Base-by-base conservation (phyloP, 2,888 invertebrate species). In the Dexiosoma caninum region DNA sequence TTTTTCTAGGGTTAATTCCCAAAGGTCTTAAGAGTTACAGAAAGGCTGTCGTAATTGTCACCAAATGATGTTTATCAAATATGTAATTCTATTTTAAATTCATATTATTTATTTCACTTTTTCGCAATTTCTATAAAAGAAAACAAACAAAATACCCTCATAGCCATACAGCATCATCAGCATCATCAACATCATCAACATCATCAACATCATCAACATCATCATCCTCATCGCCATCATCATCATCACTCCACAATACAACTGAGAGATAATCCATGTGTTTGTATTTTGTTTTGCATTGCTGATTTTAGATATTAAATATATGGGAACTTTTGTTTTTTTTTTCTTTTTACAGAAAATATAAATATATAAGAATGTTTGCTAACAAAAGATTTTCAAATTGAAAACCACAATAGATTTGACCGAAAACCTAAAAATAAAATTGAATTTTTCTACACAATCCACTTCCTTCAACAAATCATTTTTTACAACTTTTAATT, bases 21-120 rank as follows among this genome's bases (percentile, higher is more conserved):
- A 32, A 55, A 57, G 67, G 49, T 32, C 21, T 44, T 71, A 70
- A 32, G 44, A 53, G 42, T 37, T 67, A 14, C 12, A n/a, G 27
- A 14, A 32, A 70, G 71, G 49, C 80, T 62, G 67, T 76, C 85
- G 85, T 85, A 87, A 87, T 85, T 86, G 86, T 87, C 85, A 78
- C 85, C 87, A 87, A 77, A 87, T 86, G 87, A 88, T 87, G 86
- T 87, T 88, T 88, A 87, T 87, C 88, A 87, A n/a, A n/a, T n/a
- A n/a, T 88, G 87, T 88, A 87, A 87, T 87, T 87, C 87, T 87
- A 88, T 87, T 87, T 84, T 85, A 82, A 84, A 84, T 64, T 23
- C 3, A 75, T 66, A 67, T 67, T 51, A 19, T 32, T 21, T 14
- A 21, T 23, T 12, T 23, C 19, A 40, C 5, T 1, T 51, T 46